phyloP scores from a whole-genome alignment of 2,888 invertebrate species.

The Eilema depressum region DNA sequence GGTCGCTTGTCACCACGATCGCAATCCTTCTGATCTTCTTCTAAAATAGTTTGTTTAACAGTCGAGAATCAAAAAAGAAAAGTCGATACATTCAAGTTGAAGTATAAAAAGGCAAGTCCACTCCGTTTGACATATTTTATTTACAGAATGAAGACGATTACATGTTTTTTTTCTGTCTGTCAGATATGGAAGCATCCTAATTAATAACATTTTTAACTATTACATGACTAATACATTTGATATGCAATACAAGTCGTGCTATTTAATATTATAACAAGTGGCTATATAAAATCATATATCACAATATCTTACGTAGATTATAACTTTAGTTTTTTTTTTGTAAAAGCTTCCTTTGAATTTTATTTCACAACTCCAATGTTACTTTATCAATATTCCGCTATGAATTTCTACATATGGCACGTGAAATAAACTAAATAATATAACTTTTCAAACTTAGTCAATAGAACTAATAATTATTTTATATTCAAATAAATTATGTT shows the following conservation, averaged over 20 bases:
- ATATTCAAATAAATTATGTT: constrained; percentile 40
- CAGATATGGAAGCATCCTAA: constrained; percentile 66
- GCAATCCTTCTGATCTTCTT: constrained; percentile 48
- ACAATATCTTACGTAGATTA: constrained; percentile 85
- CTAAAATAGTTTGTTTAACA: constrained; percentile 45
- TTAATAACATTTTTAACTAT: constrained; percentile 61
- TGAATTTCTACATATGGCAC: constrained; percentile 78
- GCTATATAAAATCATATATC: constrained; percentile 83
- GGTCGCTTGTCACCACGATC: constrained; percentile 37
- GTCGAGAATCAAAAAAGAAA: constrained; percentile 40
- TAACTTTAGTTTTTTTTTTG: constrained; percentile 65
- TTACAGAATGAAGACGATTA: constrained; percentile 53
- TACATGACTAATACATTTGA: constrained; percentile 77
- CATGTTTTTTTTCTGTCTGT: constrained; percentile 51
- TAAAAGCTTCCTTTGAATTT: constrained; percentile 80
- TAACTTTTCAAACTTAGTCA: constrained; percentile 47
- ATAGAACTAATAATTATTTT: constrained; percentile 42
- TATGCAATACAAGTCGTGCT: constrained; percentile 86
- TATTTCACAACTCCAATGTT: constrained; percentile 84
- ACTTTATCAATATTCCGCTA: constrained; percentile 69
- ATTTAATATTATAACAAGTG: constrained; percentile 82
- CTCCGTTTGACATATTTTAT: constrained; percentile 45
- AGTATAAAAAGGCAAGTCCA: constrained; percentile 65
- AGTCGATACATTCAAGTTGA: constrained; percentile 52
- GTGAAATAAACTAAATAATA: constrained; percentile 69